phyloP scores from a whole-genome alignment of 1,140 invertebrate species.

The Myzus persicae region DNA sequence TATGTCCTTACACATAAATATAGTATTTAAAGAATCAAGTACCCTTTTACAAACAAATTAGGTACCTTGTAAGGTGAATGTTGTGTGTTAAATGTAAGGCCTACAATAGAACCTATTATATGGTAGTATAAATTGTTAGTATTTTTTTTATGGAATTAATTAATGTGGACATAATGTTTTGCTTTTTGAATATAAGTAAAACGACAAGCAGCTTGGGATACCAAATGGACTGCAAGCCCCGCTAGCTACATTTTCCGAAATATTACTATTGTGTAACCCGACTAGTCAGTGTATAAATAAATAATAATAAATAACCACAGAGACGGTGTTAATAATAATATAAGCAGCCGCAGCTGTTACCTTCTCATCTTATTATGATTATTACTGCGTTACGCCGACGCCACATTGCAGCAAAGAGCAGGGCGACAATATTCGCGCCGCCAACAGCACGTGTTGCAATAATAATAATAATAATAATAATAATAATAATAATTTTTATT shows the following conservation, averaged over 20 bases:
- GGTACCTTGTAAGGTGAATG: not conserved
- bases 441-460: conserved; percentile 35
- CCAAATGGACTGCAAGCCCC: not conserved
- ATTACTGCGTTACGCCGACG: conserved; percentile 30
- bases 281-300: conserved; percentile 21
- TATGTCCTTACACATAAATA: not conserved
- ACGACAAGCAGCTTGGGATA: not conserved
- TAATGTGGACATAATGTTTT: not conserved
- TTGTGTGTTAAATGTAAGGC: not conserved
- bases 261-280: conserved; percentile 9
- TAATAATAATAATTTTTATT: conserved; percentile 41
- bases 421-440: conserved; percentile 25
- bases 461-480: conserved; percentile 41
- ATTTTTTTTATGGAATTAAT: not conserved
- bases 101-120: not conserved
- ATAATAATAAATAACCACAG: conserved; percentile 41
- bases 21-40: not conserved
- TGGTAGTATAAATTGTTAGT: not conserved
- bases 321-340: conserved; percentile 46
- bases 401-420: not conserved
- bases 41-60: not conserved
- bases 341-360: conserved; percentile 42
- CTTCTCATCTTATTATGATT: conserved; percentile 44
- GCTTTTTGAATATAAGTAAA: not conserved
- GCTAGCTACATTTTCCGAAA: not conserved